phyloP scores from a whole-genome alignment of 1,140 invertebrate genomes.

The Drosophila miranda region DNA sequence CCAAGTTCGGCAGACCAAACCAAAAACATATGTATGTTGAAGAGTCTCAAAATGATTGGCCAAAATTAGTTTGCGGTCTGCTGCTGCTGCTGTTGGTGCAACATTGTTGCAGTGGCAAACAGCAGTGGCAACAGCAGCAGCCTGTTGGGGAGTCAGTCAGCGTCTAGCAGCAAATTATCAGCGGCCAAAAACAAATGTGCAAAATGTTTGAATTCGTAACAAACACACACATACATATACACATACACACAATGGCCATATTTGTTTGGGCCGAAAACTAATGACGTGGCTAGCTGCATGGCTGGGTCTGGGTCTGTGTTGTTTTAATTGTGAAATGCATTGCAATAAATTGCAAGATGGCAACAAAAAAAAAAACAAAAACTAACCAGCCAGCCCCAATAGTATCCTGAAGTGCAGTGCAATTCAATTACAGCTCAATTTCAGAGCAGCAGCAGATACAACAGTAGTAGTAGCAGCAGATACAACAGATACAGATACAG shows the following conservation, averaged over 20 bases:
- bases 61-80: slow-evolving; percentile 12
- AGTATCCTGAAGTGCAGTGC: slow-evolving; percentile 65
- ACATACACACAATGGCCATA: slow-evolving; percentile 64
- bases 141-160: slow-evolving; percentile 1
- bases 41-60: slow-evolving; percentile 34
- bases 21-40: slow-evolving; percentile 4
- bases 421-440: slow-evolving; percentile 80
- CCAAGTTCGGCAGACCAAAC: slow-evolving; percentile 13
- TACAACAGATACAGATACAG: slow-evolving; percentile 6
- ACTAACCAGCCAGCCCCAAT: slow-evolving; percentile 12
- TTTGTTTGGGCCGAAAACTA: slow-evolving; percentile 68
- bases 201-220: slow-evolving; percentile 76
- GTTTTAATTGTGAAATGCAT: slow-evolving; percentile 77
- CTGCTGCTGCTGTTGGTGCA: slow-evolving; percentile 24
- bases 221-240: slow-evolving; percentile 46
- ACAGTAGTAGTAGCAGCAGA: neutral
- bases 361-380: slow-evolving; percentile 57
- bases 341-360: slow-evolving; percentile 77
- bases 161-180: slow-evolving; percentile 44
- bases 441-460: slow-evolving; percentile 41
- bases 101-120: slow-evolving; percentile 43
- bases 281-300: slow-evolving; percentile 62
- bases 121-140: slow-evolving; percentile 1
- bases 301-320: slow-evolving; percentile 5
- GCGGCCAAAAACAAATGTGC: slow-evolving; percentile 67